Conservation (phyloP, 2,113 vertebrate genomes). For the Phaethon lepturus region DNA sequence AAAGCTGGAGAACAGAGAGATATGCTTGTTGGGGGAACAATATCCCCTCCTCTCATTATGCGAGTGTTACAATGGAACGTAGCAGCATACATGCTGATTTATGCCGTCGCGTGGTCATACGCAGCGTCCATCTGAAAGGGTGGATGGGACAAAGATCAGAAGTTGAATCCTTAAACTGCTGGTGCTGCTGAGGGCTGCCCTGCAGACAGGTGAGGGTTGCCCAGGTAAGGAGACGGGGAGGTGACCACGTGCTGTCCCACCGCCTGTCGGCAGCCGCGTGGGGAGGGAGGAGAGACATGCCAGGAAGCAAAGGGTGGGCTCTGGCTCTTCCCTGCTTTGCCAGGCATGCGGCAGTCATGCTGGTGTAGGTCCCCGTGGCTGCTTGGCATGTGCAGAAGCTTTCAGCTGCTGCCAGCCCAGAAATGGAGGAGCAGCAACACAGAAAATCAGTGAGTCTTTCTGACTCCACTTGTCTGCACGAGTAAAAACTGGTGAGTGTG, state of each 20-base stretch:
- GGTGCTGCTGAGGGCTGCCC: background rate
- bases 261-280: background rate
- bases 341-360: background rate
- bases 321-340: background rate
- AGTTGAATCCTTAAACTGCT: background rate
- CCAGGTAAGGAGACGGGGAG: background rate
- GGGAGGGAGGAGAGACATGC: background rate
- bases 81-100: background rate
- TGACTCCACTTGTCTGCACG: background rate
- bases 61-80: background rate
- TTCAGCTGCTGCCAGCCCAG: background rate
- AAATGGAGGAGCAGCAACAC: background rate
- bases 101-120: background rate
- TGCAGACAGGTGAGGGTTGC: background rate
- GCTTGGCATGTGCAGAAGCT: background rate
- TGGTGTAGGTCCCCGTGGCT: background rate
- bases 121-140: background rate
- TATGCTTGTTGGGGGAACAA: background rate
- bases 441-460: background rate
- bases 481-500: background rate
- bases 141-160: background rate
- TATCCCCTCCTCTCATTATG: background rate
- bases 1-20: slow-evolving; percentile 2
- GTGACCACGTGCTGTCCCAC: background rate
- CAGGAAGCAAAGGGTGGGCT: background rate